Conservation (phyloP, 2,113 vertebrate genomes). For the Zosterops lateralis region DNA sequence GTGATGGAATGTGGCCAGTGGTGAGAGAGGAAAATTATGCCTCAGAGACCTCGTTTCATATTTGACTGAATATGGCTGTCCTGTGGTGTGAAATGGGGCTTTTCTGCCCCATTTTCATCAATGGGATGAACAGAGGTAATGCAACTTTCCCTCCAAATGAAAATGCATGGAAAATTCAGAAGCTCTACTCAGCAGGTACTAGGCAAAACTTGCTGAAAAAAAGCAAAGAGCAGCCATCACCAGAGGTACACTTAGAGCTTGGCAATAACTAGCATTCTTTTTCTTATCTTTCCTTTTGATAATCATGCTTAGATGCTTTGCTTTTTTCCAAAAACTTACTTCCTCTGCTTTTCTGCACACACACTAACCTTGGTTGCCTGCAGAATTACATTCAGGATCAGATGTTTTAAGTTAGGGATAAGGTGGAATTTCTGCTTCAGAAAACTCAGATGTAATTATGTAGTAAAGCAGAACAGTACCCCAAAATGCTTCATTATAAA, state of each 20-base stretch:
- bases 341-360: not conserved
- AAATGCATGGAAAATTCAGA: not conserved
- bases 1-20: not conserved
- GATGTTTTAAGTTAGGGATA: not conserved
- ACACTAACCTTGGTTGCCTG: not conserved
- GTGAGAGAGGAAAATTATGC: not conserved
- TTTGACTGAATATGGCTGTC: not conserved
- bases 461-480: not conserved
- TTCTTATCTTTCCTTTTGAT: not conserved
- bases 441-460: not conserved
- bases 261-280: not conserved
- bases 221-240: not conserved
- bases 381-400: not conserved
- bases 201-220: not conserved
- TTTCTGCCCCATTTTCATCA: not conserved
- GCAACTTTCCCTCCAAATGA: not conserved
- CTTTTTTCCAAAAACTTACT: not conserved
- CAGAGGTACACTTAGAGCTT: not conserved
- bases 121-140: accelerated
- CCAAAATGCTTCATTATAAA: not conserved
- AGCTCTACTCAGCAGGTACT: not conserved
- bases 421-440: not conserved
- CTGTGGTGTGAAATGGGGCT: not conserved
- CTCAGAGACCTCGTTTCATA: not conserved
- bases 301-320: not conserved